These are phyloP conservation scores for Toxotes lorentzi DNA, from an alignment of 2,797 vertebrate genomes.

Conservation along the genomic window DNA sequence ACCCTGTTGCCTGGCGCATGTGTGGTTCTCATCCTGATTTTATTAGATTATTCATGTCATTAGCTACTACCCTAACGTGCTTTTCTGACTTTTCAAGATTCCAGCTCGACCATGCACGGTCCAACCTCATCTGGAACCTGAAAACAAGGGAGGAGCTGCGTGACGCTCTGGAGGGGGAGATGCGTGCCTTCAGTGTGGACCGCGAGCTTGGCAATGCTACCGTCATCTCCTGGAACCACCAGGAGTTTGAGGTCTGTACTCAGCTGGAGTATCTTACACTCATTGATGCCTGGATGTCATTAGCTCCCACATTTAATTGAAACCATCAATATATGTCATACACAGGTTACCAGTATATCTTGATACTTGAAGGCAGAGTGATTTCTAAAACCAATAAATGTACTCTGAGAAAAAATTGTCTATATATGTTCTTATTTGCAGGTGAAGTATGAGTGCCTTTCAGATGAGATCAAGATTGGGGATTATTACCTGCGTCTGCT, in stretches of 20 bases:
- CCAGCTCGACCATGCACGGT: constrained; percentile 94
- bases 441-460: constrained; percentile 98
- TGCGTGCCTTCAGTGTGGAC: constrained; percentile 95
- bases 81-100: constrained; percentile 84
- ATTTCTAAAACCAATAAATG: neutral
- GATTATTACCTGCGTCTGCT: constrained; percentile 98
- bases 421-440: constrained; percentile 60
- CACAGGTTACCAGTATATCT: neutral
- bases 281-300: neutral
- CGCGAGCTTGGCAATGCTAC: constrained; percentile 95
- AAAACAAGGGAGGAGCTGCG: constrained; percentile 98
- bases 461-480: constrained; percentile 98
- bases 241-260: constrained; percentile 93
- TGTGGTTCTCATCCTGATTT: neutral
- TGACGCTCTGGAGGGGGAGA: constrained; percentile 95
- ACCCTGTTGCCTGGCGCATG: no score
- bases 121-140: constrained; percentile 99
- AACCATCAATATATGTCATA: neutral
- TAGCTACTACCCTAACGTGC: neutral
- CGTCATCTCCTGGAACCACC: constrained; percentile 99
- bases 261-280: neutral
- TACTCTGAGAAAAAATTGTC: neutral
- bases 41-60: neutral
- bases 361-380: neutral
- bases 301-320: neutral